Percentiles rank a stretch among this genome's conserved stretches.
phyloP scores from a whole-genome alignment of 1,140 invertebrate species.

The Brachionus rubens region DNA sequence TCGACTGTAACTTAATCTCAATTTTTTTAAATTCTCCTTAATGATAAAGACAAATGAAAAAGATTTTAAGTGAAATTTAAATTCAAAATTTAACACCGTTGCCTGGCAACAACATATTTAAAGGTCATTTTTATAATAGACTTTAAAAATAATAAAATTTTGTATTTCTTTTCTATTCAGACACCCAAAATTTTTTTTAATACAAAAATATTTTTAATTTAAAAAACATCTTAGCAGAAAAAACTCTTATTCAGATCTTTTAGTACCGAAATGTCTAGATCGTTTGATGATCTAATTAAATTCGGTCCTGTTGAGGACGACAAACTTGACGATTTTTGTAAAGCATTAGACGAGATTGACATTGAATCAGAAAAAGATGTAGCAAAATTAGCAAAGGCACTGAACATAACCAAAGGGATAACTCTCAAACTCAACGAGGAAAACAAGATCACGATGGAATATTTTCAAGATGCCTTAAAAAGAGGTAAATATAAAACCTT shows the following conservation, averaged over 20 bases:
- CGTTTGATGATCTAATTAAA: not conserved
- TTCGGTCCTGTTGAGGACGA: not conserved
- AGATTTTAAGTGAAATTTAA: not conserved
- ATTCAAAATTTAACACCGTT: constrained; percentile 12
- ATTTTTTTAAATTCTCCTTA: no score
- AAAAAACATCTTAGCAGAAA: no score
- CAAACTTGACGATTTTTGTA: constrained; percentile 5
- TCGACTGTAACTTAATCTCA: no score
- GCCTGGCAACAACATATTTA: constrained; percentile 47
- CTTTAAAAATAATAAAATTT: not conserved
- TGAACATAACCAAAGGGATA: not conserved
- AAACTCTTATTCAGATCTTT: no score
- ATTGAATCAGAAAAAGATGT: not conserved
- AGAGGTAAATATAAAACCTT: not conserved
- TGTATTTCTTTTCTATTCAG: not conserved
- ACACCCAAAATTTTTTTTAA: no score
- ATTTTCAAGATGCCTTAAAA: constrained; percentile 8
- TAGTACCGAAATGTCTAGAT: constrained; percentile 2
- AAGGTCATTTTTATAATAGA: not conserved
- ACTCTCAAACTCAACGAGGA: constrained; percentile 12
- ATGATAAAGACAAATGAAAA: constrained; percentile 37
- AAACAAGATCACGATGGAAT: not conserved
- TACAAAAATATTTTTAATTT: no score
- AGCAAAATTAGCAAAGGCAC: not conserved
- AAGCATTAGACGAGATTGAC: not conserved